A percentile compares a stretch with the other conserved stretches of the same genome.
These are phyloP conservation scores for Silvanus unidentatus DNA, from an alignment of 2,888 invertebrate species.

Conservation along the genomic window DNA sequence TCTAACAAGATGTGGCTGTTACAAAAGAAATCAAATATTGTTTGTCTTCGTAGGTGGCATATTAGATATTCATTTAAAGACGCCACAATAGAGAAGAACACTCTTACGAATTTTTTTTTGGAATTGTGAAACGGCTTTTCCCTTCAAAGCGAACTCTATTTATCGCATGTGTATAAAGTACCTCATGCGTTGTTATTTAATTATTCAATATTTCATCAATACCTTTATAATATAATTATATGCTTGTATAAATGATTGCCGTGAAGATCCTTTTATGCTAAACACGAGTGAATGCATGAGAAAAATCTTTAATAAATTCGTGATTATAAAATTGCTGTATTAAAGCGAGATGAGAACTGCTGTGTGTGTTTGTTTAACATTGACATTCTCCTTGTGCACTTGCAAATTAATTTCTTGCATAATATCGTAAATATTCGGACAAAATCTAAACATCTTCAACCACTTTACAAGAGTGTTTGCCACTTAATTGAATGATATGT, in stretches of 20 bases:
- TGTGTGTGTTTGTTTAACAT: not conserved
- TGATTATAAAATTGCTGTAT: not conserved
- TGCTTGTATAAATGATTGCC: conserved; percentile 1
- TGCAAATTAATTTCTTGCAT: too few species aligned
- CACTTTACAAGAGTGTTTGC: too few species aligned
- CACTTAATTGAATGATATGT: too few species aligned
- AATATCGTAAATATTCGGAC: too few species aligned
- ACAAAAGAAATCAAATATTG: not conserved
- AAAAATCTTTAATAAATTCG: not conserved
- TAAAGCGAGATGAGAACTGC: too few species aligned
- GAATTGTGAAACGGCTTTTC: too few species aligned
- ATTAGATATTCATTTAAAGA: too few species aligned
- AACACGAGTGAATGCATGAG: not conserved
- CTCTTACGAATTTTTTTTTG: too few species aligned
- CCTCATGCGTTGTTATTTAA: not conserved
- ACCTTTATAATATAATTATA: not conserved
- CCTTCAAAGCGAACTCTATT: too few species aligned
- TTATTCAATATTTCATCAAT: conserved; percentile 1
- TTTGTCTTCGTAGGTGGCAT: not conserved
- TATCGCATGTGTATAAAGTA: too few species aligned
- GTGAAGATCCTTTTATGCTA: conserved; percentile 1
- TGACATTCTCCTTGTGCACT: not conserved
- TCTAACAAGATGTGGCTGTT: not conserved
- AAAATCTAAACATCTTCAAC: too few species aligned
- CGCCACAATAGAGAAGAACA: too few species aligned